phyloP scores from a whole-genome alignment of 2,113 vertebrate species.

The Cephalopholis sonnerati region DNA sequence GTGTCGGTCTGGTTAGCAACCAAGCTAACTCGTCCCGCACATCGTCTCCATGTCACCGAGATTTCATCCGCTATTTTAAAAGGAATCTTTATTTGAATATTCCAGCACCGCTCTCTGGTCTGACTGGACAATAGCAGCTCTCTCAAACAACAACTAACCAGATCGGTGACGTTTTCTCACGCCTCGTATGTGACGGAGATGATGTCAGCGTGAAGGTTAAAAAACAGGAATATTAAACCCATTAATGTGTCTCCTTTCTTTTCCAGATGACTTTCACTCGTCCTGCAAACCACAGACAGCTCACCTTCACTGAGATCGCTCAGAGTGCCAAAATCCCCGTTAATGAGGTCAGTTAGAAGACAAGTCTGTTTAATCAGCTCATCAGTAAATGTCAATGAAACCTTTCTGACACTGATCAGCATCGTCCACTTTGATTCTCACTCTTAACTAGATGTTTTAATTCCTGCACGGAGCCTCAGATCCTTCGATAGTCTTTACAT shows the following conservation, averaged over 20 bases:
- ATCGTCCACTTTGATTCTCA: background rate
- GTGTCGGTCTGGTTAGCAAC: too few species aligned
- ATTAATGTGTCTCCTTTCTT: background rate
- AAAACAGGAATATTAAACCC: background rate
- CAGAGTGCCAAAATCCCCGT: constrained; percentile 93
- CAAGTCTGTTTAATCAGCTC: background rate
- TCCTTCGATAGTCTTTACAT: background rate
- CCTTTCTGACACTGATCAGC: rapidly evolving
- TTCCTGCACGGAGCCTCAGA: background rate
- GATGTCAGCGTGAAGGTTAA: background rate
- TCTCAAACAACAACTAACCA: background rate
- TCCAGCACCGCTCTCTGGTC: background rate
- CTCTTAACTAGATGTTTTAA: background rate
- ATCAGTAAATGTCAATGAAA: background rate
- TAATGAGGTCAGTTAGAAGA: constrained; percentile 89
- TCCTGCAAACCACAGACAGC: constrained; percentile 95
- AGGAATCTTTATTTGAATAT: background rate
- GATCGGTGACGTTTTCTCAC: background rate
- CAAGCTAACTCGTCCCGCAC: background rate
- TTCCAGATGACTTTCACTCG: constrained; percentile 98
- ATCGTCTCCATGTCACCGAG: background rate
- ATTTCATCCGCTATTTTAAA: background rate
- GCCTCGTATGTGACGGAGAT: background rate
- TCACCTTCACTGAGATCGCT: constrained; percentile 96
- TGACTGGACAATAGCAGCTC: background rate